A percentile compares a stretch with the other conserved stretches of the same genome.
These are phyloP conservation scores for Haliaeetus leucogaster DNA, from an alignment of 2,113 vertebrate genomes.

Conservation along the genomic window DNA sequence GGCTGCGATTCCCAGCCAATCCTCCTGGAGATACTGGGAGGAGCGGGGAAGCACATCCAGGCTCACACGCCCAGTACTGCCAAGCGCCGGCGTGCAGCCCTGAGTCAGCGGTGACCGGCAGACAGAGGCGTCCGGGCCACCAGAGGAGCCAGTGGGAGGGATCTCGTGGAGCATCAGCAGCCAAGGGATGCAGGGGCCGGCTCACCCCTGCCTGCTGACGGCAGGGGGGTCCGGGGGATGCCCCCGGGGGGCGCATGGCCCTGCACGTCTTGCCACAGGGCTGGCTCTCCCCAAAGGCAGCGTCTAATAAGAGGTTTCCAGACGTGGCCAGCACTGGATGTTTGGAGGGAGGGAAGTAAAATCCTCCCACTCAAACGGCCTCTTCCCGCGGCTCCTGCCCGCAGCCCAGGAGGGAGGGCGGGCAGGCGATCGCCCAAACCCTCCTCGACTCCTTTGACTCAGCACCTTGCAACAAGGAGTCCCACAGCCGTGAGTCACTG, in stretches of 20 bases:
- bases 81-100: not conserved
- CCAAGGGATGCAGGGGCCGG: rapidly evolving
- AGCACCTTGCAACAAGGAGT: slow-evolving; percentile 14
- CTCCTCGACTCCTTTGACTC: slow-evolving; percentile 17
- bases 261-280: not conserved
- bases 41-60: not conserved
- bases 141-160: not conserved
- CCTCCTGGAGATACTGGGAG: not conserved
- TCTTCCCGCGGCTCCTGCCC: not conserved
- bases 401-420: not conserved
- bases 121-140: not conserved
- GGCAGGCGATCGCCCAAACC: not conserved
- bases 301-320: not conserved
- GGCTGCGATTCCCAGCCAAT: not conserved
- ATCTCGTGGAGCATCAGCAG: not conserved
- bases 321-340: not conserved
- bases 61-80: not conserved
- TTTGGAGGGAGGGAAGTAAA: not conserved
- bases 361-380: not conserved
- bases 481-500: not conserved
- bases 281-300: not conserved
- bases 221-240: rapidly evolving
- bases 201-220: not conserved
- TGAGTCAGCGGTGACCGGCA: not conserved
- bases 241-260: rapidly evolving